These are phyloP conservation scores for Steromphala cineraria DNA, from an alignment of 2,888 invertebrate species.

Conservation along the genomic window DNA sequence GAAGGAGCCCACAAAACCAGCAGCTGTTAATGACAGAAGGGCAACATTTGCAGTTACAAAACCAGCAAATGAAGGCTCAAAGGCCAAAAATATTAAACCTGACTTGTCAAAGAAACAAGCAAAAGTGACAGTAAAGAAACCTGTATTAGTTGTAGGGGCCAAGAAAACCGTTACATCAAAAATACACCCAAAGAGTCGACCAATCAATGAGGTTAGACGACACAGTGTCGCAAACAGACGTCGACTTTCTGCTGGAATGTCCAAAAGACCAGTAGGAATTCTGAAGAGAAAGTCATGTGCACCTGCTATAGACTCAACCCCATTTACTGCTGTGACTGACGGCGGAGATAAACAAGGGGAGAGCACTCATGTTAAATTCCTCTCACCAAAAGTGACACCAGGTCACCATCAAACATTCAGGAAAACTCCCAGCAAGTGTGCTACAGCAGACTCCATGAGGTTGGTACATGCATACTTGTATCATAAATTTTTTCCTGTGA, in stretches of 20 bases:
- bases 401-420: neutral
- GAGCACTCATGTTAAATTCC: neutral
- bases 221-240: neutral
- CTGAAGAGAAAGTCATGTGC: constrained; percentile 1
- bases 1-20: no score
- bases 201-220: neutral
- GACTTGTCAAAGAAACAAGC: neutral
- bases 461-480: neutral
- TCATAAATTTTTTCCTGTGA: no score
- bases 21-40: no score
- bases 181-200: neutral
- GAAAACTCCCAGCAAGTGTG: neutral
- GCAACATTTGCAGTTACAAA: no score
- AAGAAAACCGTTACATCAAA: neutral
- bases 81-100: no score
- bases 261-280: neutral
- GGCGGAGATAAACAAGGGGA: no score
- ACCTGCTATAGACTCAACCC: neutral
- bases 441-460: neutral
- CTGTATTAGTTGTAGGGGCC: neutral
- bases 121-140: neutral
- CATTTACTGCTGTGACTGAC: neutral
- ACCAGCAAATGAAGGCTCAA: no score
- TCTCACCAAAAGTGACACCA: neutral
- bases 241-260: neutral